phyloP scores from a whole-genome alignment of 2,797 vertebrate genomes.

The Amphiprion clarkii region DNA sequence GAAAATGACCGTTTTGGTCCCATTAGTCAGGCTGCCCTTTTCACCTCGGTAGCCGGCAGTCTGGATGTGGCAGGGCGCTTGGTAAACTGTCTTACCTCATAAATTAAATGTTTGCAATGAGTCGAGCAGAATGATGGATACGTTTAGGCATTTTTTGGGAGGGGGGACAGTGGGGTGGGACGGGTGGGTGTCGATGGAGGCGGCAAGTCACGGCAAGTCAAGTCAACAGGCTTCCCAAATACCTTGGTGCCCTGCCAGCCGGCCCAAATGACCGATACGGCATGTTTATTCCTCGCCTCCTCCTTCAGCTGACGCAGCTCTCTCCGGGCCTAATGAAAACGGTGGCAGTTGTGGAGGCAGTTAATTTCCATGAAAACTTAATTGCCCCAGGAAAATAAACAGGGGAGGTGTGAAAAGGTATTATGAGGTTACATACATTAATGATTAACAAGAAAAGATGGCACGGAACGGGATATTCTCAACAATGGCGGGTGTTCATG shows the following conservation, averaged over 20 bases:
- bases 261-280: slow-evolving; percentile 99
- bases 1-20: slow-evolving; percentile 3
- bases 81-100: slow-evolving; percentile 12
- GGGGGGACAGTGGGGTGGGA: neutral
- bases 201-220: slow-evolving; percentile 68
- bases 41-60: slow-evolving; percentile 16
- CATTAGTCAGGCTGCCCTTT: neutral
- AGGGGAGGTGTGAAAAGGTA: slow-evolving; percentile 36
- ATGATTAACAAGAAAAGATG: slow-evolving; percentile 33
- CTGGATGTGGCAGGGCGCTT: neutral
- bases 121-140: slow-evolving; percentile 34
- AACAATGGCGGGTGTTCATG: neutral
- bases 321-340: slow-evolving; percentile 90
- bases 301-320: slow-evolving; percentile 97
- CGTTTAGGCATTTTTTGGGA: slow-evolving; percentile 6
- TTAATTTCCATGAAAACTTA: slow-evolving; percentile 63
- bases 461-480: neutral
- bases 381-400: slow-evolving; percentile 28
- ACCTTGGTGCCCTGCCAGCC: slow-evolving; percentile 99
- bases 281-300: slow-evolving; percentile 95
- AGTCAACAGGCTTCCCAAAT: slow-evolving; percentile 85
- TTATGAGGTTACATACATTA: slow-evolving; percentile 30
- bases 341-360: slow-evolving; percentile 68
- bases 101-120: slow-evolving; percentile 30
- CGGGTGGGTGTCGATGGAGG: slow-evolving; percentile 55